Conservation (phyloP, 2,113 vertebrate species). For the Empidonax alnorum region DNA sequence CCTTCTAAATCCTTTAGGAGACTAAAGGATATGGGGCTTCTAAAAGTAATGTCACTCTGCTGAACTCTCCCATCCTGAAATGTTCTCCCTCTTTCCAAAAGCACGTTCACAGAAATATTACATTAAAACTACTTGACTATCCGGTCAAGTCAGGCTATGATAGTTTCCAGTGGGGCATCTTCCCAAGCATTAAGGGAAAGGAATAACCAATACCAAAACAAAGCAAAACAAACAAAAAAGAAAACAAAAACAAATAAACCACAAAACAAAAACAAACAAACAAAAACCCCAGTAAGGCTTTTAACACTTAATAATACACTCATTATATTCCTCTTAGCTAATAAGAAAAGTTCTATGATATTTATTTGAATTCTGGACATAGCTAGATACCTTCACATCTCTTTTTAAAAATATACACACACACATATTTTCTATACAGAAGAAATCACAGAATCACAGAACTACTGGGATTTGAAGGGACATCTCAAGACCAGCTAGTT, state of each 20-base stretch:
- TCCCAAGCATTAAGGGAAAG: not conserved
- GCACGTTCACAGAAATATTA: not conserved
- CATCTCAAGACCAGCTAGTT: not conserved
- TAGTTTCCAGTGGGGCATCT: not conserved
- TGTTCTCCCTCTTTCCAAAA: not conserved
- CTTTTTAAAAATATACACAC: not conserved
- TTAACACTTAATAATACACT: not conserved
- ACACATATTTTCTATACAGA: not conserved
- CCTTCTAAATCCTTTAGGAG: not conserved
- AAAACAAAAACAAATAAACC: not conserved
- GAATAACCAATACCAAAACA: not conserved
- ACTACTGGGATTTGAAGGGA: not conserved
- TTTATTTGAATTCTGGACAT: not conserved
- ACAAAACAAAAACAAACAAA: not conserved
- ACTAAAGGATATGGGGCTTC: not conserved
- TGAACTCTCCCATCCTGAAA: not conserved
- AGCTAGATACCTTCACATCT: not conserved
- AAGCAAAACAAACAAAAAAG: not conserved
- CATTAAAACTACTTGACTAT: not conserved
- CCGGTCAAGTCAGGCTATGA: not conserved
- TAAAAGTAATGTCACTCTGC: not conserved
- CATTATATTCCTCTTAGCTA: not conserved
- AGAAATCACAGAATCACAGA: not conserved
- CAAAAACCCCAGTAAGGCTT: fast-evolving
- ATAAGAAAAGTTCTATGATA: not conserved